Conservation (phyloP, 64 coral and sea anemone species). For the Dendrophyllia cribrosa region DNA sequence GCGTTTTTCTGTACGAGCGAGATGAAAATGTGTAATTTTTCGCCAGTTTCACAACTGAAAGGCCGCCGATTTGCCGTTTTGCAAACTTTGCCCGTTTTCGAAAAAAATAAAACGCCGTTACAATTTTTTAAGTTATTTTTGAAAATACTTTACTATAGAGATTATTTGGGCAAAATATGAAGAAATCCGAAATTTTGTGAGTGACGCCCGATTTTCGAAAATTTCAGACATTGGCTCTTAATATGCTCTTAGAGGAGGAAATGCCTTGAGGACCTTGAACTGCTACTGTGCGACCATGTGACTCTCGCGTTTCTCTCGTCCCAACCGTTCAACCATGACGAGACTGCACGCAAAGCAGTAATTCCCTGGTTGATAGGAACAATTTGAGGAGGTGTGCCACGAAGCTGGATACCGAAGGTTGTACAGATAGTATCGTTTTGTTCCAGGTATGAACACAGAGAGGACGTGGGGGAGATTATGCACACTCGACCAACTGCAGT, state of each 20-base stretch:
- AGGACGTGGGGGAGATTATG: slow-evolving; percentile 28
- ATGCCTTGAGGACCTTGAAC: slow-evolving; percentile 52
- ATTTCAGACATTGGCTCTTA: slow-evolving; percentile 21
- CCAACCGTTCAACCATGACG: slow-evolving; percentile 39
- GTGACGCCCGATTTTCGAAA: too few relatives aligned
- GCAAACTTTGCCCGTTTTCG: too few relatives aligned
- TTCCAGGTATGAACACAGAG: slow-evolving; percentile 38
- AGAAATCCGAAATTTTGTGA: too few relatives aligned
- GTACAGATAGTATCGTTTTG: slow-evolving; percentile 58
- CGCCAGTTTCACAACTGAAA: too few relatives aligned
- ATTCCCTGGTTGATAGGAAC: slow-evolving; percentile 32
- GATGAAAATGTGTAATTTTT: too few relatives aligned
- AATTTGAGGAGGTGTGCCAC: slow-evolving; percentile 25
- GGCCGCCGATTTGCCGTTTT: too few relatives aligned
- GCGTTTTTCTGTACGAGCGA: too few relatives aligned
- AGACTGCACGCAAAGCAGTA: slow-evolving; percentile 46
- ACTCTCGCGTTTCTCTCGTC: slow-evolving; percentile 51
- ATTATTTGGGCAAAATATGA: too few relatives aligned
- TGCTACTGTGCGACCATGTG: slow-evolving; percentile 2
- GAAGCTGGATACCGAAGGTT: slow-evolving; percentile 65
- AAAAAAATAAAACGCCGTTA: too few relatives aligned
- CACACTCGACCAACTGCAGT: slow-evolving; percentile 57
- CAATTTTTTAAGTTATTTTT: too few relatives aligned
- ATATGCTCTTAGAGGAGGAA: slow-evolving; percentile 31
- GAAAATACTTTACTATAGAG: too few relatives aligned